These are phyloP conservation scores for Tetranychus urticae DNA, from an alignment of 1,140 invertebrate genomes.

Conservation along the genomic window DNA sequence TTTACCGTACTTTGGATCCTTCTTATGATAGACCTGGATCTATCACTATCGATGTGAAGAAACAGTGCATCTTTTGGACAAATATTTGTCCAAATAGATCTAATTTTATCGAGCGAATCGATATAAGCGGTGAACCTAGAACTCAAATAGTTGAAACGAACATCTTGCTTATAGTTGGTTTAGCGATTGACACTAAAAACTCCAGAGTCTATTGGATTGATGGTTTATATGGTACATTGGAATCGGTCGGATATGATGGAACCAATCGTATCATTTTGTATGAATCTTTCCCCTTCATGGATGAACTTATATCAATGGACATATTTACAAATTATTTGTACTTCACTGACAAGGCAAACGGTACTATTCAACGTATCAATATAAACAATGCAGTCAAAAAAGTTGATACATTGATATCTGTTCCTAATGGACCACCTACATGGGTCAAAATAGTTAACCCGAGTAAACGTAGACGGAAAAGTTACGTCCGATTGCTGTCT, in stretches of 20 bases:
- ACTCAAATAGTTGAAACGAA: slow-evolving; percentile 76
- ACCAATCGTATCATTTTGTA: slow-evolving; percentile 40
- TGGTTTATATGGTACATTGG: slow-evolving; percentile 67
- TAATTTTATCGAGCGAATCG: slow-evolving; percentile 96
- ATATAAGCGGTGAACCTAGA: slow-evolving; percentile 65
- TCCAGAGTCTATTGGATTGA: slow-evolving; percentile 81
- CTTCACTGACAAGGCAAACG: slow-evolving; percentile 50
- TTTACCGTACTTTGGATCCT: too few species aligned
- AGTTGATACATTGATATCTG: slow-evolving; percentile 5
- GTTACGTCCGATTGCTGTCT: too few species aligned
- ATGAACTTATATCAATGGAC: slow-evolving; percentile 77
- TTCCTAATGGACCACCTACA: slow-evolving; percentile 42
- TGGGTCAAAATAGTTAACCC: slow-evolving; percentile 81
- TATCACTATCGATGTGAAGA: too few species aligned
- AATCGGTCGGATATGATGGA: slow-evolving; percentile 64
- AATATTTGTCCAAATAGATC: slow-evolving; percentile 22
- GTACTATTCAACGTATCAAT: background rate
- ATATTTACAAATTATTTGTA: slow-evolving; percentile 80
- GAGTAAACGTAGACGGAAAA: slow-evolving; percentile 32
- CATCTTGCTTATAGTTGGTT: slow-evolving; percentile 86
- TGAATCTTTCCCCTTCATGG: slow-evolving; percentile 27
- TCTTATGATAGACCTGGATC: too few species aligned
- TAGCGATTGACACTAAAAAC: slow-evolving; percentile 59
- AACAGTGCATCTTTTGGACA: too few species aligned
- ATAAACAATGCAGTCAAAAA: background rate